Base-by-base conservation (phyloP, 2,797 vertebrate genomes). In the Pangasius krempfi region DNA sequence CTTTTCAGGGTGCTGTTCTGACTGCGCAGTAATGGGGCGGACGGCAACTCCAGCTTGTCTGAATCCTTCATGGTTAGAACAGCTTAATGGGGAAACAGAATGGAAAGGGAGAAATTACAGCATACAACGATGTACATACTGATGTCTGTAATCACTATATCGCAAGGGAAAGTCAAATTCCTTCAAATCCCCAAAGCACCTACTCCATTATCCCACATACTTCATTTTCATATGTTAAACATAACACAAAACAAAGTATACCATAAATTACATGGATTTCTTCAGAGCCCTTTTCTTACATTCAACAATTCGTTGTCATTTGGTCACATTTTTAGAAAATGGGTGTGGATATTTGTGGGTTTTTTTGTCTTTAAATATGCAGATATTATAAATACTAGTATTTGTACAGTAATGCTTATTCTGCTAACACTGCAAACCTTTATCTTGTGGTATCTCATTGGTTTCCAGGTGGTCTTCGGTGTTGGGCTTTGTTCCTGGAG, bases 391-490 rank as follows among this genome's bases (percentile, higher is more conserved):
- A 37, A 2, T 37, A 37, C 1, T 30, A 2, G 13, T 64, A 66
- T 9, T 64, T 50, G 40, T 66, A 3, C 27, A 6, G 30, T 60
- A 16, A 20, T 25, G 54, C 54, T 40, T 22, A 27, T 40, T 40
- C 27, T 40, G 68, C 68, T 20, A 37, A 40, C 6, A 18, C 56
- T 40, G 33, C 25, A 40, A 18, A 95, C 95, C 93, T 91, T 92
- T 91, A 25, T 92, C 89, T 27, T 87, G 66, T 0, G 88, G n/a
- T n/a, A 95, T 92, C 22, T 95, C 92, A 83, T 94, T 95, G 86
- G 92, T 94, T 90, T 94, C 90, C 2, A 93, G 84, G 52, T 93
- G 91, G 0, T 94, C 76, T 5, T 92, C 20, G 44, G 86, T 89
- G 90, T 92, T 92, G 54, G 87, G 47, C 78, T 88, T 86, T 37